Evolutionary conservation across 1,140 invertebrate genomes (phyloP).

Genomic region (Euschistus heros): DNA sequence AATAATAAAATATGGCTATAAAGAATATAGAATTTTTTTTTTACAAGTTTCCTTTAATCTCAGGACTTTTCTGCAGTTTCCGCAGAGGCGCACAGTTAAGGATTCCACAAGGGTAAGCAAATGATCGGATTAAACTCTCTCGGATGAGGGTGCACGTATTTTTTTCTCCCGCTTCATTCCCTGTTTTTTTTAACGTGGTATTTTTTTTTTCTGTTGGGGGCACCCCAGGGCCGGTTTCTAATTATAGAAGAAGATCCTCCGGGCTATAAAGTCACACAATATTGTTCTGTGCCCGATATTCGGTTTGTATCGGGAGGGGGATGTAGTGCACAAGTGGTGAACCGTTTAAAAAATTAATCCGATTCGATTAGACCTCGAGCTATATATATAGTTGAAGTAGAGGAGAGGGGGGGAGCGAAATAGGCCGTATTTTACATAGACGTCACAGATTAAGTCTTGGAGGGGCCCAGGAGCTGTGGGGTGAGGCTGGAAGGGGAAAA

Average conservation of each 20-base stretch:
- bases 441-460: constrained; percentile 27
- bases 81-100: no score
- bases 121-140: constrained; percentile 2
- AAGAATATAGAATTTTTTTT: no score
- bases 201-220: background rate
- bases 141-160: background rate
- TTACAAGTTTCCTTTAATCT: no score
- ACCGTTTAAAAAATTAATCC: constrained; percentile 25
- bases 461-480: constrained; percentile 17
- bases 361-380: constrained; percentile 20
- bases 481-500: constrained; percentile 12
- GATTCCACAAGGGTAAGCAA: background rate
- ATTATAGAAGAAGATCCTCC: constrained; percentile 3
- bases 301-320: background rate
- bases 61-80: no score
- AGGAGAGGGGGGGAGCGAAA: background rate
- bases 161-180: no score
- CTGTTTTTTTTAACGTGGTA: constrained; percentile 1
- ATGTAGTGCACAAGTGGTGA: background rate
- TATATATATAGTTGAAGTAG: background rate
- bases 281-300: constrained; percentile 4
- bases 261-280: constrained; percentile 12
- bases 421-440: constrained; percentile 23
- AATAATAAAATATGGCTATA: no score
- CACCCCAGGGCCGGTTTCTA: constrained; percentile 4